phyloP scores from a whole-genome alignment of 1,140 invertebrate species.

The Cotesia typhae region DNA sequence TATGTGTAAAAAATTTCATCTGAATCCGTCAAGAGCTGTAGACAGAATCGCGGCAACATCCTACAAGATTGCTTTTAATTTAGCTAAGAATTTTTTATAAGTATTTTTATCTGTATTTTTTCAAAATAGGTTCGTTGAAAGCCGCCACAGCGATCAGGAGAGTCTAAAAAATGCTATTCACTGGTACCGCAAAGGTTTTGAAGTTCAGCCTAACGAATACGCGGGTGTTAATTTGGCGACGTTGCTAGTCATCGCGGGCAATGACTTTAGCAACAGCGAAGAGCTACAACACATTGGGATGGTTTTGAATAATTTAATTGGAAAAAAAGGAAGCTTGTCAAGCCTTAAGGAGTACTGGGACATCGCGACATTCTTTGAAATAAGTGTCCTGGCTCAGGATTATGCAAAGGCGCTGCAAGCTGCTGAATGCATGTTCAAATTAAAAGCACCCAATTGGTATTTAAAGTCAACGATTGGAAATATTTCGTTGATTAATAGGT shows the following conservation, averaged over 20 bases:
- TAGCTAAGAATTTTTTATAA: too few species aligned
- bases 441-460: conserved; percentile 99
- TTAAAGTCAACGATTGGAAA: conserved; percentile 98
- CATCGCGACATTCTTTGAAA: conserved; percentile 99
- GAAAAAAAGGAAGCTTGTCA: conserved; percentile 94
- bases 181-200: conserved; percentile 99
- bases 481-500: conserved; percentile 93
- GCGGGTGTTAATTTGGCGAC: conserved; percentile 99
- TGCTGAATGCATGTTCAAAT: conserved; percentile 97
- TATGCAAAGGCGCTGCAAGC: conserved; percentile 97
- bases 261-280: conserved; percentile 91
- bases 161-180: conserved; percentile 92
- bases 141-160: conserved; percentile 86
- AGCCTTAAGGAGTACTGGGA: conserved; percentile 98
- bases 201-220: conserved; percentile 98
- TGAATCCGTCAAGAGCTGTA: too few species aligned
- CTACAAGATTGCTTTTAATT: too few species aligned
- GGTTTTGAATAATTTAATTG: conserved; percentile 96
- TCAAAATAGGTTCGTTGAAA: conserved; percentile 97
- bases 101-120: too few species aligned
- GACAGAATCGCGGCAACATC: too few species aligned
- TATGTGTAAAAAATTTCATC: too few species aligned
- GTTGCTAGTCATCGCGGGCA: conserved; percentile 95
- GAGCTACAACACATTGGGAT: conserved; percentile 93
- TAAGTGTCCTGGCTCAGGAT: conserved; percentile 96